Evolutionary conservation across 1,140 invertebrate species (phyloP).

Genomic region (Camponotus vicinus): DNA sequence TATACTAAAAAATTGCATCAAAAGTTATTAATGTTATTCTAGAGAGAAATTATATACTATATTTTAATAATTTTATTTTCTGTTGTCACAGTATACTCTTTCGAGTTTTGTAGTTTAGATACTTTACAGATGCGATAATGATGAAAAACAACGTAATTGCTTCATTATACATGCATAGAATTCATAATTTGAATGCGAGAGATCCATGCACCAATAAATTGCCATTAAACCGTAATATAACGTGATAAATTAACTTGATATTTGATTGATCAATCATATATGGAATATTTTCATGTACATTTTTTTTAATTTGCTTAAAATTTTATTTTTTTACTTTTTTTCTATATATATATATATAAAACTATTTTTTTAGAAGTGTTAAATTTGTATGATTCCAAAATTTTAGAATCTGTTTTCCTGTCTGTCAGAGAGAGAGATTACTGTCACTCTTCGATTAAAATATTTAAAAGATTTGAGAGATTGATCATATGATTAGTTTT

Average conservation of each 20-base stretch:
- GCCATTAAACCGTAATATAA: constrained; percentile 49
- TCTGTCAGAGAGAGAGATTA: neutral
- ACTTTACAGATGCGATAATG: constrained; percentile 11
- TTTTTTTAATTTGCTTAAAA: no score
- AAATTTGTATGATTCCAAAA: neutral
- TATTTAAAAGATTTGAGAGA: neutral
- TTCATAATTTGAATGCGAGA: constrained; percentile 39
- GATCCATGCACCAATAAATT: constrained; percentile 45
- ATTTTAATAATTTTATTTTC: constrained; percentile 8
- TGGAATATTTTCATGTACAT: neutral
- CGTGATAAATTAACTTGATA: constrained; percentile 25
- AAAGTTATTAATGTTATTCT: constrained; percentile 16
- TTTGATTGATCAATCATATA: neutral
- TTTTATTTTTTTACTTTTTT: neutral
- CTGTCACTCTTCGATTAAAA: constrained; percentile 35
- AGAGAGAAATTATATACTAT: constrained; percentile 22
- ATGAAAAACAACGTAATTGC: constrained; percentile 43
- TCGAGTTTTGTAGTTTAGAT: constrained; percentile 19
- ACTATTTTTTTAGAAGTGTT: neutral
- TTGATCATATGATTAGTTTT: neutral
- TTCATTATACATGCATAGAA: constrained; percentile 56
- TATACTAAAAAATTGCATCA: neutral
- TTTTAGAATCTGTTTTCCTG: neutral
- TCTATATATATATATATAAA: neutral
- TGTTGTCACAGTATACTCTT: neutral